These are phyloP conservation scores for Otis tarda DNA, from an alignment of 2,113 vertebrate genomes.

Conservation along the genomic window DNA sequence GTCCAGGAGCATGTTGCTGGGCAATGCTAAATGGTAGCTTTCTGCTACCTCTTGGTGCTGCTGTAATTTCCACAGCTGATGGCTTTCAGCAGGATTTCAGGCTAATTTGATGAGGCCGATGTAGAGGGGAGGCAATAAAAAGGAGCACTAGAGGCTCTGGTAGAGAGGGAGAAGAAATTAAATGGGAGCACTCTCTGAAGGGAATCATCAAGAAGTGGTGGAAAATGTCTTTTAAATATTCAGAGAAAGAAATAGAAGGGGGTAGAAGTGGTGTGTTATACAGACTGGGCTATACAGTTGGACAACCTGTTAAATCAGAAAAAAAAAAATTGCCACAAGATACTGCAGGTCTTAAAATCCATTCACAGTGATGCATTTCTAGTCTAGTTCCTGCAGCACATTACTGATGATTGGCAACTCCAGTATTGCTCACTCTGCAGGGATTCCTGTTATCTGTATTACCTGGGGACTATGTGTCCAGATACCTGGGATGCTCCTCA, in stretches of 20 bases:
- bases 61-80: background rate
- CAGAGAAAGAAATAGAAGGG: background rate
- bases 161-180: background rate
- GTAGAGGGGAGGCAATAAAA: background rate
- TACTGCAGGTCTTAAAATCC: too few relatives aligned
- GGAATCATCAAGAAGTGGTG: background rate
- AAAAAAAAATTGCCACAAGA: too few relatives aligned
- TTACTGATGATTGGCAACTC: background rate
- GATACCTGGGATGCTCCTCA: background rate
- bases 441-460: rapidly evolving
- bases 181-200: background rate
- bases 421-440: background rate
- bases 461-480: background rate
- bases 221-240: background rate
- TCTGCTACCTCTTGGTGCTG: background rate
- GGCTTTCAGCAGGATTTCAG: background rate
- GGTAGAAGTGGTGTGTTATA: background rate
- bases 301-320: background rate
- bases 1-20: background rate
- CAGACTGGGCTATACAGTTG: rapidly evolving
- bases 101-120: background rate
- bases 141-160: background rate
- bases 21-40: background rate
- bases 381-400: background rate
- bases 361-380: background rate